Evolutionary conservation across 2,113 vertebrate genomes (phyloP).

Genomic region (Neopipo cinnamomea): DNA sequence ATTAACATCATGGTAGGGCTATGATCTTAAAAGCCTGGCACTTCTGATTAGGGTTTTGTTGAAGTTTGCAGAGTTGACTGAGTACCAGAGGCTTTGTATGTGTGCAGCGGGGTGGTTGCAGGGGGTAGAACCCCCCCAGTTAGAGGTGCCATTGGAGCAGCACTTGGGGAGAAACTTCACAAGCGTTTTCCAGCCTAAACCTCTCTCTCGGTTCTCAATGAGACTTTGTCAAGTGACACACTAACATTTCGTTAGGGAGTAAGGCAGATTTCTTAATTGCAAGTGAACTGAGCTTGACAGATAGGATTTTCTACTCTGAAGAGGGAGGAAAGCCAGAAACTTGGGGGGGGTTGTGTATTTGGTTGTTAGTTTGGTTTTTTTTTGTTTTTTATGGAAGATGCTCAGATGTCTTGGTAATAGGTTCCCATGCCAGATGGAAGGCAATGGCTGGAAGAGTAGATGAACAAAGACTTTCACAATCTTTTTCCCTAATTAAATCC

Average conservation of each 20-base stretch:
- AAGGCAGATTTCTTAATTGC: constrained; percentile 54
- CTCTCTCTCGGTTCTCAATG: constrained; percentile 11
- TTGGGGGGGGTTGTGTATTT: background rate
- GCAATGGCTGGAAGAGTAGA: constrained; percentile 11
- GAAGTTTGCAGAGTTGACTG: background rate
- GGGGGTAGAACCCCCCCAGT: background rate
- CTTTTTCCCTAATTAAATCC: constrained; percentile 4
- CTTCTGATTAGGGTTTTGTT: background rate
- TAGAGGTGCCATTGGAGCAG: background rate
- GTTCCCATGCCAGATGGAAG: constrained; percentile 33
- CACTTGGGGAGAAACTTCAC: constrained; percentile 20
- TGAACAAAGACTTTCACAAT: constrained; percentile 11
- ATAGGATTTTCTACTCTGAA: constrained; percentile 9
- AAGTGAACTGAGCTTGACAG: constrained; percentile 22
- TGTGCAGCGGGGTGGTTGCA: background rate
- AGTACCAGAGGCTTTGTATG: background rate
- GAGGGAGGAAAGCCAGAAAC: constrained; percentile 4
- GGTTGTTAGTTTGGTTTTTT: background rate
- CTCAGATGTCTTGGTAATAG: constrained; percentile 29
- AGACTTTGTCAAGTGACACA: constrained; percentile 4
- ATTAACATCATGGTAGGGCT: constrained; percentile 48
- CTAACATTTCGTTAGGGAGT: constrained; percentile 43
- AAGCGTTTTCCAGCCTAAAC: constrained; percentile 10
- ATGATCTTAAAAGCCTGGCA: constrained; percentile 63
- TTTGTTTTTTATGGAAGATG: background rate